Evolutionary conservation across 2,888 invertebrate genomes (phyloP).

Genomic region (Pammene fasciana): DNA sequence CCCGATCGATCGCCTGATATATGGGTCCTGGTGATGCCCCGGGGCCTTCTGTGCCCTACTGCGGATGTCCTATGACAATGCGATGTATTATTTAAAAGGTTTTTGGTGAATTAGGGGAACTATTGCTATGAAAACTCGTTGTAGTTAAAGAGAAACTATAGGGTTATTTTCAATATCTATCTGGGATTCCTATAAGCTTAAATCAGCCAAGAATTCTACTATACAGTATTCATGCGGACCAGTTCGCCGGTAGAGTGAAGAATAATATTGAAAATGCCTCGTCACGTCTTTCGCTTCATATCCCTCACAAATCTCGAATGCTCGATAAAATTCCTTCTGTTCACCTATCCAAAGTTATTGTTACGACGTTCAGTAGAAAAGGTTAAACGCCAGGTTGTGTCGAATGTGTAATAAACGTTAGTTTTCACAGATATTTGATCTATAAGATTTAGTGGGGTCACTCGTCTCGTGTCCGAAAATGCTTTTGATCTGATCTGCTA

Average conservation of each 20-base stretch:
- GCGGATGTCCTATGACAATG: constrained; percentile 15
- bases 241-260: neutral
- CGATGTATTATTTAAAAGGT: constrained; percentile 16
- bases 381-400: constrained; percentile 9
- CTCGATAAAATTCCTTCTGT: neutral
- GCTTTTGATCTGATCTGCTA: neutral
- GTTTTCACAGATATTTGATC: constrained; percentile 32
- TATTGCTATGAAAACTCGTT: neutral
- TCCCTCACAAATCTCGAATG: neutral
- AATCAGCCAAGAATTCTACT: too few relatives aligned
- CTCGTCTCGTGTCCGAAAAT: neutral
- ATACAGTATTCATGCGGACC: too few relatives aligned
- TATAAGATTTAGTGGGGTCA: constrained; percentile 28
- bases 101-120: constrained; percentile 11
- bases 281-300: neutral
- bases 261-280: neutral
- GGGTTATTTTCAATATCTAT: too few relatives aligned
- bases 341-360: constrained; percentile 10
- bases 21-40: constrained; percentile 18
- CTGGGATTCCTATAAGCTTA: too few relatives aligned
- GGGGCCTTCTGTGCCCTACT: constrained; percentile 11
- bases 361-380: constrained; percentile 1
- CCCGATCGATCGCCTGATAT: constrained; percentile 34
- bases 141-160: neutral
- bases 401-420: constrained; percentile 25